Base-by-base conservation (phyloP, 1,140 invertebrate species). In the Bombus ignitus region DNA sequence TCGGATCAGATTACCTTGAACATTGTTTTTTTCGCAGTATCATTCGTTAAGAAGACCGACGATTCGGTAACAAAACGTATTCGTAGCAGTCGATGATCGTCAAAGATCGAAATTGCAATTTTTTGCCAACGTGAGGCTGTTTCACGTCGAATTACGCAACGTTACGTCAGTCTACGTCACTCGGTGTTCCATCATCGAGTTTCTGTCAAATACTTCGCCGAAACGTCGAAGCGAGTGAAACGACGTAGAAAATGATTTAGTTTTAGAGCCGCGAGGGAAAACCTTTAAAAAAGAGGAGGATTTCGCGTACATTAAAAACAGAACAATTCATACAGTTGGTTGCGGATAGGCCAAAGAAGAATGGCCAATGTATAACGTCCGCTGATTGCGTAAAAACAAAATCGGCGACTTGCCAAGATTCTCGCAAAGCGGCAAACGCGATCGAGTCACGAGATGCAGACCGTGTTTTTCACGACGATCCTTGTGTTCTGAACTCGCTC, bases 321-420 rank as follows among this genome's bases (percentile, higher is more conserved):
- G 25, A 66, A 82, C 37, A 76, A 28, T 72, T 22, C 44, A 13
- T 71, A n/a, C 22, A 39, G 81, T 39, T 25, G 47, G n/a, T 84
- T 59, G 73, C 74, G 81, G 32, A 81, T 76, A 65, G n/a, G 4
- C 66, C 22, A 18, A 70, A 73, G 53, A 72, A 87, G 44, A 87
- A 87, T 83, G 44, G 39, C n/a, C 6, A 44, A 66, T 35, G 70
- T 66, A 75, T 47, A 79, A 37, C 86, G n/a, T 32, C 25, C 18
- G 76, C 2, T 18, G 70, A 85, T 87, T 87, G 86, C 86, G 86
- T 70, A 85, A 87, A 85, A 74, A 53, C 32, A 47, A 79, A 79
- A 65, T 28, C 53, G 86, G 75, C 86, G 18, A 28, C n/a, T 35
- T 85, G 86, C 86, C 86, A 87, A 87, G 70, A 85, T 62, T 66